Conservation (phyloP, 2,888 invertebrate species). For the Heliconius hortense region DNA sequence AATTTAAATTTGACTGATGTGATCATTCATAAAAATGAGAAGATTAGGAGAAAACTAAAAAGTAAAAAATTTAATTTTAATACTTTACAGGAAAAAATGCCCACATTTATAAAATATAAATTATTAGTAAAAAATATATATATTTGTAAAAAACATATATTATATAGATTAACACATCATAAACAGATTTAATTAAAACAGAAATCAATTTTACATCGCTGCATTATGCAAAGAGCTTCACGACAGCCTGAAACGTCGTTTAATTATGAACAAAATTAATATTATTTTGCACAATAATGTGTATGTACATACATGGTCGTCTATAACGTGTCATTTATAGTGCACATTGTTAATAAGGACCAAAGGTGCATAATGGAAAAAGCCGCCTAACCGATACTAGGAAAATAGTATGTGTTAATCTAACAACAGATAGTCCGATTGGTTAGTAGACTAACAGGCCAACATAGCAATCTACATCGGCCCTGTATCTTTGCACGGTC, state of each 20-base stretch:
- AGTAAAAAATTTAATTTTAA: too few relatives aligned
- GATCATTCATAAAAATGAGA: too few relatives aligned
- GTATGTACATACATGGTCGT: too few relatives aligned
- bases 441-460: not conserved
- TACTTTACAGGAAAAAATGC: too few relatives aligned
- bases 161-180: too few relatives aligned
- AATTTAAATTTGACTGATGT: too few relatives aligned
- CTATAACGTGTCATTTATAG: not conserved
- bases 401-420: not conserved
- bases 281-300: not conserved
- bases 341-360: not conserved
- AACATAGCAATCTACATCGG: not conserved
- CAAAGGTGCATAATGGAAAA: not conserved
- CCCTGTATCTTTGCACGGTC: not conserved
- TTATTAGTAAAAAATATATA: too few relatives aligned
- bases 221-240: not conserved
- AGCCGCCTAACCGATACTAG: not conserved
- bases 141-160: too few relatives aligned
- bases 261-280: not conserved
- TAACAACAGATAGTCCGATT: not conserved
- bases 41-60: too few relatives aligned
- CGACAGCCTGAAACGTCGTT: not conserved
- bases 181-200: not conserved
- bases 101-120: too few relatives aligned
- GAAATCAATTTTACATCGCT: not conserved